phyloP scores from a whole-genome alignment of 1,140 invertebrate genomes.

The Probaryconus sp. region DNA sequence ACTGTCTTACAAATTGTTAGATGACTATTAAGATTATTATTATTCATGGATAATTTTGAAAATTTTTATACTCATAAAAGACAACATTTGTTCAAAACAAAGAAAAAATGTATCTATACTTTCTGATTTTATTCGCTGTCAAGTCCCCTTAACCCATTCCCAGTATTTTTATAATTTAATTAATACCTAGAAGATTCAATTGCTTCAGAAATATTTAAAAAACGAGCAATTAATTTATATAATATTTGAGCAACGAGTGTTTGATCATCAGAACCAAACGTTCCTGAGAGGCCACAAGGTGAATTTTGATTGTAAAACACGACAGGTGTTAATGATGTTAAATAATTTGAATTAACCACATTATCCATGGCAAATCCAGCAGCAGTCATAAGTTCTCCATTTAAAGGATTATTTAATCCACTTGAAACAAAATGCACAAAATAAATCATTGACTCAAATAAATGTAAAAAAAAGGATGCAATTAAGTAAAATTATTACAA shows the following conservation, averaged over 20 bases:
- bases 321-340: constrained; percentile 67
- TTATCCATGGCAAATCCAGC: constrained; percentile 71
- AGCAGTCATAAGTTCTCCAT: constrained; percentile 61
- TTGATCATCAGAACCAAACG: constrained; percentile 70
- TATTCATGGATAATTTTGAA: too few relatives aligned
- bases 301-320: constrained; percentile 64
- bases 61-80: too few relatives aligned
- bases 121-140: too few relatives aligned
- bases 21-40: too few relatives aligned
- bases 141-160: too few relatives aligned
- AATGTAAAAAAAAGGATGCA: background rate
- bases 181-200: constrained; percentile 73
- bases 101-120: too few relatives aligned
- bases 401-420: constrained; percentile 68
- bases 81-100: too few relatives aligned
- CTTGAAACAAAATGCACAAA: constrained; percentile 47
- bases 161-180: constrained; percentile 2
- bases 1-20: too few relatives aligned
- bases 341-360: constrained; percentile 60
- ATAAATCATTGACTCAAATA: constrained; percentile 3
- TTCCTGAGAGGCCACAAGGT: constrained; percentile 66
- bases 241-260: constrained; percentile 69
- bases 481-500: constrained; percentile 9
- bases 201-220: constrained; percentile 69
- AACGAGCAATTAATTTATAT: constrained; percentile 69